Conservation (phyloP, 2,797 vertebrate species). For the Artibeus lituratus region DNA sequence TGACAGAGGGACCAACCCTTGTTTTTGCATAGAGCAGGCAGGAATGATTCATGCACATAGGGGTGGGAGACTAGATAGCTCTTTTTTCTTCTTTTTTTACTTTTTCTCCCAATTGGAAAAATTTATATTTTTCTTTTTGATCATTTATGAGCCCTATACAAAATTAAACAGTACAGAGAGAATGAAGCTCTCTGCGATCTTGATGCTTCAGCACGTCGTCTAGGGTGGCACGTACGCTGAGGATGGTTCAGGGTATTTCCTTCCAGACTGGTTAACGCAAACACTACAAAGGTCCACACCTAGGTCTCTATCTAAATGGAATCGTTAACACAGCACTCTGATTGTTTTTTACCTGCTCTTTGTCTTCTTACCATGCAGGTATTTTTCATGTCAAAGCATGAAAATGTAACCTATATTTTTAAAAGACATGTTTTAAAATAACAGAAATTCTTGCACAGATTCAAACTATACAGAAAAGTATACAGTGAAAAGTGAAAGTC, state of each 20-base stretch:
- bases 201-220: not conserved
- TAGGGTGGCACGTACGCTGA: not conserved
- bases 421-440: not conserved
- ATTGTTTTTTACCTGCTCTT: not conserved
- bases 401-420: not conserved
- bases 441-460: not conserved
- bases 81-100: not conserved
- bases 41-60: not conserved
- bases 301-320: not conserved
- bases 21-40: not conserved
- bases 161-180: constrained; percentile 13
- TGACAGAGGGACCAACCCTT: not conserved
- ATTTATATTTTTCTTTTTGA: not conserved
- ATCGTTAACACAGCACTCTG: not conserved
- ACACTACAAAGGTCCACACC: not conserved
- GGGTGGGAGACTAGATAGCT: too few relatives aligned
- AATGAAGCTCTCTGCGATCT: not conserved
- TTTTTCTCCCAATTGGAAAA: not conserved
- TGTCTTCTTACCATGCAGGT: not conserved
- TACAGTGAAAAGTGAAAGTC: not conserved
- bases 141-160: not conserved
- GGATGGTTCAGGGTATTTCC: not conserved
- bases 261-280: not conserved
- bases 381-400: constrained; percentile 1
- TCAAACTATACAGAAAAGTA: not conserved